Evolutionary conservation across 2,888 invertebrate species (phyloP).

Genomic region (Digitonthophagus gazella): DNA sequence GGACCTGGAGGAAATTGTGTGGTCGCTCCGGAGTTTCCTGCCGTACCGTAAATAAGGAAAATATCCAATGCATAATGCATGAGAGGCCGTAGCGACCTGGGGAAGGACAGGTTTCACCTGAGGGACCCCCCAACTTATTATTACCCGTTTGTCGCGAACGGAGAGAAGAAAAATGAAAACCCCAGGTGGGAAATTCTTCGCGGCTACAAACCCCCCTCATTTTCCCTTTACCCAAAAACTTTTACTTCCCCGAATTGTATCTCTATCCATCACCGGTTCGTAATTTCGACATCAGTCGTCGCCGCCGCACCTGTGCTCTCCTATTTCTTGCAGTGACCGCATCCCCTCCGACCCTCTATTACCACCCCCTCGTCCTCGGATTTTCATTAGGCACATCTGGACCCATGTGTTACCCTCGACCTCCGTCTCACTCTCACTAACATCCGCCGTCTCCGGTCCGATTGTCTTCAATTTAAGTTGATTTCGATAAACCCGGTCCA

Average conservation of each 20-base stretch:
- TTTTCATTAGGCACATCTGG: conserved; percentile 44
- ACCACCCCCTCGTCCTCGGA: conserved; percentile 38
- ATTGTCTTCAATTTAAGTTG: neutral
- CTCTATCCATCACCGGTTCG: conserved; percentile 11
- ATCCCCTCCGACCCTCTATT: conserved; percentile 37
- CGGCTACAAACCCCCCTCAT: neutral
- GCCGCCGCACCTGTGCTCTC: conserved; percentile 37
- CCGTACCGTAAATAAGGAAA: conserved; percentile 51
- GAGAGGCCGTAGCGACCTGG: conserved; percentile 33
- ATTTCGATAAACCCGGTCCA: neutral
- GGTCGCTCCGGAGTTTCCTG: conserved; percentile 47
- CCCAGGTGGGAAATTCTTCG: conserved; percentile 40
- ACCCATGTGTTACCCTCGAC: conserved; percentile 36
- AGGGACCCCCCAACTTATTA: conserved; percentile 41
- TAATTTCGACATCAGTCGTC: conserved; percentile 26
- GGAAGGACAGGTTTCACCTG: conserved; percentile 32
- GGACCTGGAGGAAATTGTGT: conserved; percentile 46
- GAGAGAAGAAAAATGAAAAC: conserved; percentile 40
- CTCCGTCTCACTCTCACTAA: neutral
- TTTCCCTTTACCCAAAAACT: too few species aligned
- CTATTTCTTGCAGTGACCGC: conserved; percentile 40
- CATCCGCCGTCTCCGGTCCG: neutral
- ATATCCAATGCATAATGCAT: conserved; percentile 52
- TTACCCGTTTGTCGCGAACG: conserved; percentile 20
- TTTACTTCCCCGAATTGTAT: conserved; percentile 11